Evolutionary conservation across 2,113 vertebrate genomes (phyloP).

Genomic region (Murina feae): DNA sequence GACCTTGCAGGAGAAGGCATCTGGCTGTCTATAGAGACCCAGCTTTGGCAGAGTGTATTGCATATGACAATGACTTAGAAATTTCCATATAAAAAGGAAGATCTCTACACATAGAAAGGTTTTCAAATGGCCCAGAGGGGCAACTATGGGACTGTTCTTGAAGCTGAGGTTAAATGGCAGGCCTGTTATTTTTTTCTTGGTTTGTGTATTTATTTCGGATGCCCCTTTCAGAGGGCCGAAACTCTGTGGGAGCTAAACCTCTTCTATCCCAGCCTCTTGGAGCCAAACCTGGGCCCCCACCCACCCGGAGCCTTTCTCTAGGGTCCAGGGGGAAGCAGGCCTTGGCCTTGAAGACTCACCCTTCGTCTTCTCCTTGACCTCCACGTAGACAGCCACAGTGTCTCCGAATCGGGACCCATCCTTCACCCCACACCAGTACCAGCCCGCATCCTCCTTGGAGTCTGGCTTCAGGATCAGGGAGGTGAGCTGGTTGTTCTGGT

Average conservation of each 20-base stretch:
- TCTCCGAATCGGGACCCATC: not conserved
- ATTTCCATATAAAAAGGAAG: not conserved
- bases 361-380: conserved; percentile 45
- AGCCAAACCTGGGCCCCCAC: not conserved
- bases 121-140: not conserved
- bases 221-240: not conserved
- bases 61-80: not conserved
- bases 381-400: conserved; percentile 63
- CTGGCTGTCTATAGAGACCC: not conserved
- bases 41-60: not conserved
- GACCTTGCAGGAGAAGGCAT: not conserved
- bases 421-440: conserved; percentile 85
- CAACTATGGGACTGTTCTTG: not conserved
- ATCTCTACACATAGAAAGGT: not conserved
- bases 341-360: conserved; percentile 39
- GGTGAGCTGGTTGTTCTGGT: not conserved
- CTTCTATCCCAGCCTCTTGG: not conserved
- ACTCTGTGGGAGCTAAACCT: not conserved
- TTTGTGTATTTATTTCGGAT: not conserved
- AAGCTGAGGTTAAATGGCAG: not conserved
- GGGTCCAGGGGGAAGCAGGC: not conserved
- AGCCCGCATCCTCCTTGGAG: conserved; percentile 55
- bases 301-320: not conserved
- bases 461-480: conserved; percentile 60
- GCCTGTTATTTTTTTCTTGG: not conserved